Evolutionary conservation across 2,797 vertebrate species (phyloP).

Genomic region (Ibycter americanus): DNA sequence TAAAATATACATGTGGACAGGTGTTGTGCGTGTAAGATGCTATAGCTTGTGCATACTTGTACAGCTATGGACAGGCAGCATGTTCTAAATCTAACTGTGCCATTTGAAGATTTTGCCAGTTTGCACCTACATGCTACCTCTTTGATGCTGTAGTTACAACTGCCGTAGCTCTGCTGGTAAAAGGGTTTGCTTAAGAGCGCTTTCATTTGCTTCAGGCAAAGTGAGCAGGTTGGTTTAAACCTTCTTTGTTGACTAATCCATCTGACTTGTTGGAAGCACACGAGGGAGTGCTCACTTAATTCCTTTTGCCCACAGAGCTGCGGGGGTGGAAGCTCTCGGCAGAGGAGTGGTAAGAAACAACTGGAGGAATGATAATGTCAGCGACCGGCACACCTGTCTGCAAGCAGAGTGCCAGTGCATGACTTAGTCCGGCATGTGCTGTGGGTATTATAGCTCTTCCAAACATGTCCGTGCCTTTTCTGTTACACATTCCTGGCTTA

Average conservation of each 20-base stretch:
- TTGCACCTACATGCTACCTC: accelerated
- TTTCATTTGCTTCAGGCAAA: constrained; percentile 40
- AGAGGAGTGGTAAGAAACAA: background rate
- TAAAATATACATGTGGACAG: accelerated
- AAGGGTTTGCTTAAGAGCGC: background rate
- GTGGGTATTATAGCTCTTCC: background rate
- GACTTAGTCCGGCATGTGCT: background rate
- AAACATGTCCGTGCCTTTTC: background rate
- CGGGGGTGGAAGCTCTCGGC: background rate
- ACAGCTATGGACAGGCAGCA: background rate
- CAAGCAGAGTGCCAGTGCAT: background rate
- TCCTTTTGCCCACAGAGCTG: constrained; percentile 47
- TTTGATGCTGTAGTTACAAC: background rate
- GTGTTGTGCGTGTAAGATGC: background rate
- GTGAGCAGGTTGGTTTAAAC: constrained; percentile 13
- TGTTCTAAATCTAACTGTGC: background rate
- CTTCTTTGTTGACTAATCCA: constrained; percentile 26
- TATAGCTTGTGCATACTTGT: background rate
- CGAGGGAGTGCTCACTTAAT: background rate
- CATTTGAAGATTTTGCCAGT: background rate
- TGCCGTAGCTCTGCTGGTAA: background rate
- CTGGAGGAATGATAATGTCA: background rate
- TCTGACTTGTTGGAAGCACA: constrained; percentile 16
- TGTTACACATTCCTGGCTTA: background rate
- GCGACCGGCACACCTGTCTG: constrained; percentile 21